Evolutionary conservation across 2,797 vertebrate genomes (phyloP), one percentile per base, ranked within the genome.

Genomic region (Dallia pectoralis): DNA sequence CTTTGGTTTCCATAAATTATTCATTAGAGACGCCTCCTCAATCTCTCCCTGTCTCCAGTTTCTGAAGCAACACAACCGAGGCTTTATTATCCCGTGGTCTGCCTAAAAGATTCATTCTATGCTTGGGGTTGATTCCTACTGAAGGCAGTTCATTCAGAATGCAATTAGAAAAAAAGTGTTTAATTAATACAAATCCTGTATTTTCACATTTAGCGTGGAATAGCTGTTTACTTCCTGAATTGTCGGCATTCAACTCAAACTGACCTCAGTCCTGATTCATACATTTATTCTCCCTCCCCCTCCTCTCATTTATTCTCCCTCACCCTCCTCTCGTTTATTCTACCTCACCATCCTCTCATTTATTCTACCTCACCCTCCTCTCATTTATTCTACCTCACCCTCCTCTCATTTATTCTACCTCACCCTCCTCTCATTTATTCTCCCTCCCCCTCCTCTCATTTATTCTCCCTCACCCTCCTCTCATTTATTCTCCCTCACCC

Each of bases 1-100:
- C 80, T 87, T 85, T 76, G 79, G 81, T 64, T 47, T 61, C 8
- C 83, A 89, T 91, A 80, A 85, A 92, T 91, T 88, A 91, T 91
- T 89, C 87, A 91, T 89, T 27, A 79, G 61, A 73, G 67, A 14
- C 22, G 64, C 81, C 74, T 78, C 73, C 69, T 75, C 87, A 70
- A 73, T 30, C 29, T 0, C 25, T 86, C 79, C 82, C 84, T 84
- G 83, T 89, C 83, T 85, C 81, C 85, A 89, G 79, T 78, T 81
- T 83, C 81, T 79, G 74, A 63, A 44, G 71, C 74, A 79, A 80
- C 74, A 88, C 84, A 87, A 74, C 61, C 77, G 69, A 80, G 82
- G 82, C 67, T 81, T 80, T 85, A 85, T 84, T 87, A 69, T 40
- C 74, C 74, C 68, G 73, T 15, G 25, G 48, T 77, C 69, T 69